Percentiles rank a stretch among this genome's conserved stretches.
Evolutionary conservation across 2,113 vertebrate genomes (phyloP).

Genomic region (Vulpes lagopus): DNA sequence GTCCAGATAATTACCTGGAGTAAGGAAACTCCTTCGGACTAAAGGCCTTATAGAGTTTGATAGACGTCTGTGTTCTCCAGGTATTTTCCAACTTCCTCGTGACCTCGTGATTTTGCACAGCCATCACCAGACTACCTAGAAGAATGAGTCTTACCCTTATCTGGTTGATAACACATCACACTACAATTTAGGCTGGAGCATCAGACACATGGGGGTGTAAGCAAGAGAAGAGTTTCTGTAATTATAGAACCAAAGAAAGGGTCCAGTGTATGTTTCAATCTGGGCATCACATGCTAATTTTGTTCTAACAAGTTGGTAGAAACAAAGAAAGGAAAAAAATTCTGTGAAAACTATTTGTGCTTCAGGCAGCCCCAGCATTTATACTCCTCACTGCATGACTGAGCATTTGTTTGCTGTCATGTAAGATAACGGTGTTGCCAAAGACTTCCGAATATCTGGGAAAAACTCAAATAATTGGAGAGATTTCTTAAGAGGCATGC

Average conservation of each 20-base stretch:
- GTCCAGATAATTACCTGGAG: background rate
- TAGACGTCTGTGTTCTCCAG: background rate
- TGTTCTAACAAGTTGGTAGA: background rate
- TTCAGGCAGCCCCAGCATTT: background rate
- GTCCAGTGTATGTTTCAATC: background rate
- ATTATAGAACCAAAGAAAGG: background rate
- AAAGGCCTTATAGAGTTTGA: background rate
- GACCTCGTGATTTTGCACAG: background rate
- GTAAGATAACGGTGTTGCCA: background rate
- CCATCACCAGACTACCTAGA: background rate
- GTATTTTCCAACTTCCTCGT: background rate
- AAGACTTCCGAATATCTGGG: background rate
- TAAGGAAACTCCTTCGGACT: constrained; percentile 7
- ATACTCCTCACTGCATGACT: background rate
- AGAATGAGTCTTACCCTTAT: background rate
- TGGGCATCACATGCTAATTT: background rate
- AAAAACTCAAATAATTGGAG: background rate
- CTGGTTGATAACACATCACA: background rate
- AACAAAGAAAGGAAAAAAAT: background rate
- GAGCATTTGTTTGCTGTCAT: constrained; percentile 41
- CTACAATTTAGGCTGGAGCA: background rate
- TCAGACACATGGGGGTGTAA: background rate
- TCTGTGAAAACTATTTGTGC: background rate
- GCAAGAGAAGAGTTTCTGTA: background rate
- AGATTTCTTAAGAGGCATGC: background rate